phyloP scores from a whole-genome alignment of 2,888 invertebrate genomes.

The Vanessa cardui region DNA sequence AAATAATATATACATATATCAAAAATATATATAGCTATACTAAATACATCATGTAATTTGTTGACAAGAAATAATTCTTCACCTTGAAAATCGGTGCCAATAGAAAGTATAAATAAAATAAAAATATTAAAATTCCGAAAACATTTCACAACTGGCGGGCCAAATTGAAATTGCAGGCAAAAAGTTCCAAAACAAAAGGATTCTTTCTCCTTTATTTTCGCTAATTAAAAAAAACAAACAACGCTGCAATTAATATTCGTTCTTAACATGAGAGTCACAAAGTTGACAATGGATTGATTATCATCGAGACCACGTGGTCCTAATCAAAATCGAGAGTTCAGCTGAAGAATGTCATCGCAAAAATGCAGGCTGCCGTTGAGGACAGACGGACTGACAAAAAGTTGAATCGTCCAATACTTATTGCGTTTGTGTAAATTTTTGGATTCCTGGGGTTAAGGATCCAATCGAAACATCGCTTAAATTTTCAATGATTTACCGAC shows the following conservation, averaged over 20 bases:
- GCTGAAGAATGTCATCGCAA: slow-evolving; percentile 70
- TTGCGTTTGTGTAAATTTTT: slow-evolving; percentile 76
- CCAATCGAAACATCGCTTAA: slow-evolving; percentile 38
- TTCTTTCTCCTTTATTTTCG: slow-evolving; percentile 42
- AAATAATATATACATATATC: too few relatives aligned
- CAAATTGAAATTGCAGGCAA: slow-evolving; percentile 24
- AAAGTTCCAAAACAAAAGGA: slow-evolving; percentile 38
- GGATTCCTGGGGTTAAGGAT: slow-evolving; percentile 56
- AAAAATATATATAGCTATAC: too few relatives aligned
- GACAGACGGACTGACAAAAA: slow-evolving; percentile 65
- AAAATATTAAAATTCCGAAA: slow-evolving; percentile 3
- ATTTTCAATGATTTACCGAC: slow-evolving; percentile 17
- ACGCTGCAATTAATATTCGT: slow-evolving; percentile 24
- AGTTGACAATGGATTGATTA: slow-evolving; percentile 27
- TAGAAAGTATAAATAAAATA: not conserved
- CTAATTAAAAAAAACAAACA: slow-evolving; percentile 34
- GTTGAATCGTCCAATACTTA: slow-evolving; percentile 70
- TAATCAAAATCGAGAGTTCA: slow-evolving; percentile 68
- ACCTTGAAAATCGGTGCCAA: not conserved
- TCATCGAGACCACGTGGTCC: slow-evolving; percentile 37
- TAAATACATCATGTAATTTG: too few relatives aligned
- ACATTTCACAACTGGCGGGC: slow-evolving; percentile 25
- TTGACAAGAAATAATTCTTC: too few relatives aligned
- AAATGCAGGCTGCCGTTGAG: slow-evolving; percentile 54
- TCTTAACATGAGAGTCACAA: slow-evolving; percentile 18